Evolutionary conservation across 2,888 invertebrate genomes (phyloP), one percentile per base, ranked within the genome.

Genomic region (Drosophila nr. perissopoda): DNA sequence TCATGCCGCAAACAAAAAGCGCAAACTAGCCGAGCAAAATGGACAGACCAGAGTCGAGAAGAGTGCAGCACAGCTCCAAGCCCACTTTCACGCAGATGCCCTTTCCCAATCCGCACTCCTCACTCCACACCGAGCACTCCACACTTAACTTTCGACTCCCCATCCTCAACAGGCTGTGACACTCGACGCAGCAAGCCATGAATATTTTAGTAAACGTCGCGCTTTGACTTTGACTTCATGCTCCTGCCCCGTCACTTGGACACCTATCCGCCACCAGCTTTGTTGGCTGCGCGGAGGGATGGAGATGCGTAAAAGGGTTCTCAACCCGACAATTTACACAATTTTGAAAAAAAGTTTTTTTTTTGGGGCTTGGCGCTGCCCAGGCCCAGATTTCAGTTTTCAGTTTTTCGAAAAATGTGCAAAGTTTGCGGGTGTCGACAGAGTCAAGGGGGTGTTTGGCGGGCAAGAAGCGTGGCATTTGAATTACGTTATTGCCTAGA

Each of bases 401-500:
- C 65, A 67, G 65, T 70, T 76, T 82, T 71, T 70, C 70, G 61
- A 84, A 79, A 87, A 79, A 87, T 85, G 89, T 82, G 80, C 68
- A 85, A 85, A 85, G 88, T 85, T 85, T 85, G 57, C 64, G 72
- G 86, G 82, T 86, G 83, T 87, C 79, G 82, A 73, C 76, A 74
- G 59, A 70, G 78, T 83, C 88, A 6, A 21, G 42, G 42, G n/a
- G 42, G 42, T 21, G 21, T 68, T 61, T 70, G 70, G 56, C 3
- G n/a, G 16, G 36, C 31, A 51, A 65, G 38, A 21, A 38, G 60
- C 57, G 27, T 46, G 34, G 62, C 69, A 38, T 85, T 89, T 86
- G 90, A 86, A 86, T 86, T 79, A 90, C 86, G 88, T 88, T 86
- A 89, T 88, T 86, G 90, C 88, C 86, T 81, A 79, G 83, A 86